Conservation (phyloP, 1,140 invertebrate species). For the Pemphigus obesinymphae region DNA sequence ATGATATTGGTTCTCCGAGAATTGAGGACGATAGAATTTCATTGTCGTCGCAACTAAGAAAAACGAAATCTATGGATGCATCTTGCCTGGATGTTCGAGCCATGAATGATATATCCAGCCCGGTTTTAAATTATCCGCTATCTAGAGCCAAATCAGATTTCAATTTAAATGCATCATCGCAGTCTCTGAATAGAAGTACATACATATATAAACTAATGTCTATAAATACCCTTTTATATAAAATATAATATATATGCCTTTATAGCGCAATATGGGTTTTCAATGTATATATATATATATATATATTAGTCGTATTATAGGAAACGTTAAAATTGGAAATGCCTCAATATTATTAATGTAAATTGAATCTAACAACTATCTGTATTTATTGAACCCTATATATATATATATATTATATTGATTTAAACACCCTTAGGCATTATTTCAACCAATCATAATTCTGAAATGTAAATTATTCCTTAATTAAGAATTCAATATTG, state of each 20-base stretch:
- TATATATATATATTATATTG: neutral
- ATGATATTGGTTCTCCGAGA: constrained; percentile 60
- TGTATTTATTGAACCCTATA: neutral
- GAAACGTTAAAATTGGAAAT: neutral
- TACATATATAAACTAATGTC: neutral
- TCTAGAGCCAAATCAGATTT: constrained; percentile 81
- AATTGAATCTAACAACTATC: neutral
- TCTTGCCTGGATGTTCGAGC: constrained; percentile 75
- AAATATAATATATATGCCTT: neutral
- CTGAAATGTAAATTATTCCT: neutral
- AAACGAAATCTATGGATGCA: constrained; percentile 82
- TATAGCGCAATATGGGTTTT: neutral
- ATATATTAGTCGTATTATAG: too few species aligned
- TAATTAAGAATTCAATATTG: neutral
- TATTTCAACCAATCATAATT: neutral
- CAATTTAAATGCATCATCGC: constrained; percentile 67
- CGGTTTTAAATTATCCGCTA: constrained; percentile 51
- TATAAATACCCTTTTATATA: neutral
- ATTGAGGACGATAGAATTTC: constrained; percentile 60
- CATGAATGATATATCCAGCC: constrained; percentile 56
- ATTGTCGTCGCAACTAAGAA: constrained; percentile 68
- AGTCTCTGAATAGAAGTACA: constrained; percentile 40
- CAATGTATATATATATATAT: neutral
- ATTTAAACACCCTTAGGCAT: neutral
- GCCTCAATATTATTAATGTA: neutral